Evolutionary conservation across 2,113 vertebrate genomes (phyloP).

Genomic region (Hymenochirus boettgeri): DNA sequence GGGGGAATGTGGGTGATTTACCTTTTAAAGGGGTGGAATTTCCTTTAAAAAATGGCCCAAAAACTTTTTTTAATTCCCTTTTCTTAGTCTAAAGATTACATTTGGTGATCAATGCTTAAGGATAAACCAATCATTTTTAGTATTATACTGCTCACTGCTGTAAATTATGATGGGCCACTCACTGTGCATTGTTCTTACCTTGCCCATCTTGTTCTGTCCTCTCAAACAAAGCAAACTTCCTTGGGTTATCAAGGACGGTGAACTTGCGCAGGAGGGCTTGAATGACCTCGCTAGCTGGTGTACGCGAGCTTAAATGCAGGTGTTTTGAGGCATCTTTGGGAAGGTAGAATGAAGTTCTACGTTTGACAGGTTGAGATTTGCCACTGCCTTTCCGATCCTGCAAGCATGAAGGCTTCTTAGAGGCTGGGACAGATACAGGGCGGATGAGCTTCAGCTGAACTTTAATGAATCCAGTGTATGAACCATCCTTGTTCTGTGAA

Average conservation of each 20-base stretch:
- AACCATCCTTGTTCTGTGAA: conserved; percentile 82
- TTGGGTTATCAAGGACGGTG: conserved; percentile 87
- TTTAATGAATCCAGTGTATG: conserved; percentile 95
- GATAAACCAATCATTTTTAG: too few relatives aligned
- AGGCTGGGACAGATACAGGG: conserved; percentile 80
- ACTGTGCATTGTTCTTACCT: conserved; percentile 58
- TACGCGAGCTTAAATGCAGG: conserved; percentile 85
- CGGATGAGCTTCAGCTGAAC: conserved; percentile 88
- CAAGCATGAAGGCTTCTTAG: conserved; percentile 59
- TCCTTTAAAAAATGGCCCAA: too few relatives aligned
- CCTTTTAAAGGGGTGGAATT: too few relatives aligned
- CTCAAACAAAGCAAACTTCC: conserved; percentile 92
- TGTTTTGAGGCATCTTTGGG: conserved; percentile 89
- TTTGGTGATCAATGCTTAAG: too few relatives aligned
- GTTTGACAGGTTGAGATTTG: conserved; percentile 58
- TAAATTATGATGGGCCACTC: too few relatives aligned
- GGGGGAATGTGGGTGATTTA: too few relatives aligned
- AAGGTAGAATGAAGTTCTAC: conserved; percentile 92
- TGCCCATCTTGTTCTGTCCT: conserved; percentile 79
- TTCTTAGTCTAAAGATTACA: too few relatives aligned
- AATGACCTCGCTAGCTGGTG: conserved; percentile 84
- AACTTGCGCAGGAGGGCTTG: conserved; percentile 92
- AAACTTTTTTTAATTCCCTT: too few relatives aligned
- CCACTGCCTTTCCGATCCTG: conserved; percentile 51
- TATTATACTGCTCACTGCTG: too few relatives aligned